Percentiles rank a stretch among this genome's conserved stretches.
phyloP scores from a whole-genome alignment of 1,140 invertebrate genomes.

The Drosophila prosaltans region DNA sequence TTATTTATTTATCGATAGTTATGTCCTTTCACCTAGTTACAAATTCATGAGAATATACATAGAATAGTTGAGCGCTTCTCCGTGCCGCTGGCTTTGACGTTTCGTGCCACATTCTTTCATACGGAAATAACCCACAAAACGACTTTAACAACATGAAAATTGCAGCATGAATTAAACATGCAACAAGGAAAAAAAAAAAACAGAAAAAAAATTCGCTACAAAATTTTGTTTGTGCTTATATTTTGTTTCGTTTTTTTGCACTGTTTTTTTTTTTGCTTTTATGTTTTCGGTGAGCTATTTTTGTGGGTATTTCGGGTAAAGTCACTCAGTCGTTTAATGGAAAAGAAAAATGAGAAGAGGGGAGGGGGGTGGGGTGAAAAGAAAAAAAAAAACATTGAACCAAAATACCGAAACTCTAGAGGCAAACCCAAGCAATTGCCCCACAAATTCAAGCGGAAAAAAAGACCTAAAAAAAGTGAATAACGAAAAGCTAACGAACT shows the following conservation, averaged over 20 bases:
- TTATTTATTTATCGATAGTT: constrained; percentile 5
- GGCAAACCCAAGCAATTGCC: constrained; percentile 57
- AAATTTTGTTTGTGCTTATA: no score
- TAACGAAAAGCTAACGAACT: constrained; percentile 72
- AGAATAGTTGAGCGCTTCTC: background rate
- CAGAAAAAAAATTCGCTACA: no score
- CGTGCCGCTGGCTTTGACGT: background rate
- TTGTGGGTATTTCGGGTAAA: constrained; percentile 38
- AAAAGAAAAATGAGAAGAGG: constrained; percentile 19
- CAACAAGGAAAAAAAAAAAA: constrained; percentile 34
- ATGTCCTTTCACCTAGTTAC: constrained; percentile 1
- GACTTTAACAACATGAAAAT: constrained; percentile 43
- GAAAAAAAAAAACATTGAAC: background rate
- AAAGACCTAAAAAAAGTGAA: background rate
- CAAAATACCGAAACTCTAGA: constrained; percentile 5
- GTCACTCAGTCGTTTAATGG: constrained; percentile 50
- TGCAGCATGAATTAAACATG: constrained; percentile 59
- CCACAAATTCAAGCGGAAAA: constrained; percentile 54
- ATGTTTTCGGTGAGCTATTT: constrained; percentile 38
- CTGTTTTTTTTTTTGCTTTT: constrained; percentile 27
- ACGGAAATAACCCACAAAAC: background rate
- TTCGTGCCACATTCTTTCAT: constrained; percentile 20
- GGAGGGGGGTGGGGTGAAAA: no score
- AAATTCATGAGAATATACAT: background rate
- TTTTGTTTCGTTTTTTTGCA: constrained; percentile 36